Conservation (phyloP, 2,797 vertebrate species). For the Acridotheres tristis region DNA sequence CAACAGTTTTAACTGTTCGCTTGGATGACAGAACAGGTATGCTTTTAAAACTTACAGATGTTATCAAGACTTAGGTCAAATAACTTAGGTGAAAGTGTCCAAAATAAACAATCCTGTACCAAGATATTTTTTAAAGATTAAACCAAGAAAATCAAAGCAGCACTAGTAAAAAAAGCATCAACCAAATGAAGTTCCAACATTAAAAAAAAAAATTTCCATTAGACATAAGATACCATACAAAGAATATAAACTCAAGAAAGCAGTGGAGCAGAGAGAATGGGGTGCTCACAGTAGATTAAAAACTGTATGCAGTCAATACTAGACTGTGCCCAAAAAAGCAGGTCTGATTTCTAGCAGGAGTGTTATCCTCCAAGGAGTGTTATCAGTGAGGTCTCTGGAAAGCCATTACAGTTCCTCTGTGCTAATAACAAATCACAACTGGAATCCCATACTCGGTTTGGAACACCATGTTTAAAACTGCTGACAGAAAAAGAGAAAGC, state of each 20-base stretch:
- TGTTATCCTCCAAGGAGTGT: not conserved
- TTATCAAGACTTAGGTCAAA: not conserved
- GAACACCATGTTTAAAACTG: not conserved
- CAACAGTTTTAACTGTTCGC: not conserved
- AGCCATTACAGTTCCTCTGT: not conserved
- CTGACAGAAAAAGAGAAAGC: not conserved
- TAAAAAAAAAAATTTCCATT: not conserved
- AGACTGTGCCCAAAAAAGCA: not conserved
- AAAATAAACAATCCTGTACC: not conserved
- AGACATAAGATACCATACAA: not conserved
- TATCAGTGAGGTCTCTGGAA: not conserved
- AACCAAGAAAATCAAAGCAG: not conserved
- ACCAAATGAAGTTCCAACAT: not conserved
- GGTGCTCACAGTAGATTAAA: not conserved
- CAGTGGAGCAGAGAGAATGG: not conserved
- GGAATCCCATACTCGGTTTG: not conserved
- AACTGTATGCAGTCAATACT: not conserved
- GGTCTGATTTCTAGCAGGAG: not conserved
- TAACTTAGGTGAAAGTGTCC: not conserved
- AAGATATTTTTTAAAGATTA: not conserved
- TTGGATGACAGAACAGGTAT: not conserved
- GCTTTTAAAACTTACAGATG: not conserved
- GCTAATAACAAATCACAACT: not conserved
- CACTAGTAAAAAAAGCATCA: not conserved
- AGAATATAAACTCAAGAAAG: not conserved